Evolutionary conservation across 1,140 invertebrate genomes (phyloP).

Genomic region (Drosophila navojoa): DNA sequence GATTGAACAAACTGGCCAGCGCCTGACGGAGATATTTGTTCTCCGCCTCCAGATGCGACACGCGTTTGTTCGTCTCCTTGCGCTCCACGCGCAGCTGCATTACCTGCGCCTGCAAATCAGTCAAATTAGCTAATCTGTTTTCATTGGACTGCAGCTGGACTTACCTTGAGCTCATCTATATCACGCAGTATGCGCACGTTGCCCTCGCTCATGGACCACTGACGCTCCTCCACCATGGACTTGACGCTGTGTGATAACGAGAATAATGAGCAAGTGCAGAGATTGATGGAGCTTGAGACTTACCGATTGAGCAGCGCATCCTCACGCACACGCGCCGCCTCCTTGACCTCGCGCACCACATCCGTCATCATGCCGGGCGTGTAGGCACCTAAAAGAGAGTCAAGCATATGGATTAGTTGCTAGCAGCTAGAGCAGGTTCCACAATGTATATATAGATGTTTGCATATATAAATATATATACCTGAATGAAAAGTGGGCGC

Average conservation of each 20-base stretch:
- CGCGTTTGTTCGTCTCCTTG: constrained; percentile 76
- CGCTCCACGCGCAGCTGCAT: constrained; percentile 74
- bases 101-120: constrained; percentile 56
- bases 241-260: constrained; percentile 82
- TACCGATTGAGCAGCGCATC: constrained; percentile 87
- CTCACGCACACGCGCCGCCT: constrained; percentile 89
- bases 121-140: neutral
- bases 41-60: constrained; percentile 77
- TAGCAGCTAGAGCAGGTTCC: neutral
- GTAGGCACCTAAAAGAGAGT: constrained; percentile 84
- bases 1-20: constrained; percentile 67
- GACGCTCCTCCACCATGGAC: constrained; percentile 86
- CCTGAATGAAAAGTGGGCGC: constrained; percentile 84
- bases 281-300: neutral
- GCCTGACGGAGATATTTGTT: constrained; percentile 79
- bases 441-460: neutral
- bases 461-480: constrained; percentile 55
- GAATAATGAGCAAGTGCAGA: neutral
- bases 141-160: neutral
- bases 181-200: constrained; percentile 83
- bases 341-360: constrained; percentile 90
- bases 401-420: neutral
- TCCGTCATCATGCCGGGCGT: constrained; percentile 90
- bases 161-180: constrained; percentile 81
- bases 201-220: constrained; percentile 84